Evolutionary conservation across 2,888 invertebrate genomes (phyloP).

Genomic region (Cylloceria caligata): DNA sequence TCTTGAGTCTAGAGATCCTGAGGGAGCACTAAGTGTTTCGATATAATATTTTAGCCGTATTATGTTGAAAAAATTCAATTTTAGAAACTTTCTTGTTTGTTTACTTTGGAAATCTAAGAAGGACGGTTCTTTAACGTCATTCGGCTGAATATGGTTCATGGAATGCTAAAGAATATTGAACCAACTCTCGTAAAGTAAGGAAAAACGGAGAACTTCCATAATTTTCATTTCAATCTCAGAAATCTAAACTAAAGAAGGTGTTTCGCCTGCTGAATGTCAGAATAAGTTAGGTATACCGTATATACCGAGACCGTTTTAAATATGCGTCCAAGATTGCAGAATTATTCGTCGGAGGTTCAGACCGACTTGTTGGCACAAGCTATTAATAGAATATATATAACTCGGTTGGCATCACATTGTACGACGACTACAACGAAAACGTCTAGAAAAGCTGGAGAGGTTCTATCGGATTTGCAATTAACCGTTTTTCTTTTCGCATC

Average conservation of each 20-base stretch:
- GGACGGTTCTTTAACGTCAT: not conserved
- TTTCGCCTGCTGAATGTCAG: constrained; percentile 19
- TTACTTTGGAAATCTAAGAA: too few relatives aligned
- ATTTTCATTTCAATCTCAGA: constrained; percentile 41
- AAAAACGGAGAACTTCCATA: constrained; percentile 17
- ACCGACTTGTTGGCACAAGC: not conserved
- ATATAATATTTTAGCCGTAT: too few relatives aligned
- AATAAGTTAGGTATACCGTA: constrained; percentile 7
- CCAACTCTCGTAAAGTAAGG: not conserved
- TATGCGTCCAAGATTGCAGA: constrained; percentile 26
- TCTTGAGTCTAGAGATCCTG: not conserved
- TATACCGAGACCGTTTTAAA: not conserved
- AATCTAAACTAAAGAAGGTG: constrained; percentile 39
- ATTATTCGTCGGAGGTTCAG: constrained; percentile 29
- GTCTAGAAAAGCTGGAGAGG: constrained; percentile 27
- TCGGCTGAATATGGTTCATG: constrained; percentile 3
- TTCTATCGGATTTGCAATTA: constrained; percentile 65
- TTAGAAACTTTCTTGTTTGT: too few relatives aligned
- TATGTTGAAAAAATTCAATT: too few relatives aligned
- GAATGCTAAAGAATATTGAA: constrained; percentile 1
- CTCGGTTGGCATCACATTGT: not conserved
- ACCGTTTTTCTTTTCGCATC: constrained; percentile 55
- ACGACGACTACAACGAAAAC: constrained; percentile 14
- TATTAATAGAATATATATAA: constrained; percentile 16
- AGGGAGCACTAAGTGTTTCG: too few relatives aligned